These are phyloP conservation scores for Siniperca scherzeri DNA, from an alignment of 2,797 vertebrate genomes.

Conservation along the genomic window DNA sequence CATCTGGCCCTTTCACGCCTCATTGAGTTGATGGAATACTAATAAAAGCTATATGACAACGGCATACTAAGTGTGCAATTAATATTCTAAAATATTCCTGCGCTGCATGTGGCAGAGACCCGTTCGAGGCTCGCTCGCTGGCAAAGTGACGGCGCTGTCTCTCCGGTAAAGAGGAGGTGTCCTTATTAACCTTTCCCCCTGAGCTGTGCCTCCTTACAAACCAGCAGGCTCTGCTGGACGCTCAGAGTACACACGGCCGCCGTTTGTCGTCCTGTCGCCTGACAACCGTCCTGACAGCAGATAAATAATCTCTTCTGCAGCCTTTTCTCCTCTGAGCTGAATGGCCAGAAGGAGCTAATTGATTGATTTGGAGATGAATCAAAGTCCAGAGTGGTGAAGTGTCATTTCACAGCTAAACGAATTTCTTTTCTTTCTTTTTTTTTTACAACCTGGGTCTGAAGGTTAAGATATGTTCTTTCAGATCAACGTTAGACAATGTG, in stretches of 20 bases:
- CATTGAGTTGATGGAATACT: constrained; percentile 85
- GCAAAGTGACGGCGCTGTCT: constrained; percentile 71
- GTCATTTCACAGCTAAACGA: background rate
- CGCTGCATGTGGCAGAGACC: constrained; percentile 73
- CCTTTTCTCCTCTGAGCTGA: constrained; percentile 18
- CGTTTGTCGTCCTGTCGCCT: constrained; percentile 45
- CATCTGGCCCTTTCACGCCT: constrained; percentile 83
- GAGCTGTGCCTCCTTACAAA: constrained; percentile 38
- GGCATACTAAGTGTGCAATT: constrained; percentile 84
- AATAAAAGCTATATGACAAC: constrained; percentile 85
- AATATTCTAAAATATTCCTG: constrained; percentile 85
- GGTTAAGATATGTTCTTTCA: constrained; percentile 4
- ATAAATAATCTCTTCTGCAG: constrained; percentile 46
- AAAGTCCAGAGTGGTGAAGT: constrained; percentile 17
- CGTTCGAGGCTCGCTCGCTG: constrained; percentile 59
- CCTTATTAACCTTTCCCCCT: constrained; percentile 80
- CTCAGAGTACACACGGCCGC: constrained; percentile 3
- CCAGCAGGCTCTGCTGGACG: constrained; percentile 30
- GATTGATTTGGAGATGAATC: constrained; percentile 40
- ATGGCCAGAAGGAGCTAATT: constrained; percentile 19
- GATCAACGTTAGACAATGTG: background rate
- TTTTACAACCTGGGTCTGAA: background rate
- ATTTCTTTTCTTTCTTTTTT: too few relatives aligned
- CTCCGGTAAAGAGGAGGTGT: constrained; percentile 62
- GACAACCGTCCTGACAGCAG: constrained; percentile 44